Percentiles rank a stretch among this genome's conserved stretches.
Conservation (phyloP, 1,140 invertebrate species). For the Solenopsis invicta region DNA sequence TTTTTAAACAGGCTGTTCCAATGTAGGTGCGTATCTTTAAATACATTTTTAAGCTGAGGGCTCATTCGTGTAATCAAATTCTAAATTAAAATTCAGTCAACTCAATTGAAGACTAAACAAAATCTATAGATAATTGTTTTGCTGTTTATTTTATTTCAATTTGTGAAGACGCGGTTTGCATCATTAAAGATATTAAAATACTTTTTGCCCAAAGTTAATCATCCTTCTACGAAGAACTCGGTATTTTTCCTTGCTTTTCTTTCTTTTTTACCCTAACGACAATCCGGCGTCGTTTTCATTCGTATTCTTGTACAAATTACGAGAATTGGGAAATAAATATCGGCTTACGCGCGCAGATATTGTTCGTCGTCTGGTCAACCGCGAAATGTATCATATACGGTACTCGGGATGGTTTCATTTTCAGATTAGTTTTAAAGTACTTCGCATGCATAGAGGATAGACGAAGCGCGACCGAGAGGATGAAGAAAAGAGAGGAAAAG, state of each 20-base stretch:
- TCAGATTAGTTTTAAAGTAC: constrained; percentile 61
- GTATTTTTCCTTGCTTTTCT: neutral
- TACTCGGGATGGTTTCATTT: constrained; percentile 42
- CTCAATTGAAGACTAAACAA: neutral
- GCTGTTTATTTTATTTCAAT: neutral
- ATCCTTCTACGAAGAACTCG: neutral
- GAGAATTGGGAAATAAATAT: constrained; percentile 47
- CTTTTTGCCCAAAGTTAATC: neutral
- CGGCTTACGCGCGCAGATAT: constrained; percentile 26
- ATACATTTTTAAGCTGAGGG: neutral
- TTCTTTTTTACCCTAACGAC: neutral
- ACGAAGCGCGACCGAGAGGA: neutral
- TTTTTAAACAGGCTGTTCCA: neutral
- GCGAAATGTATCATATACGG: constrained; percentile 31
- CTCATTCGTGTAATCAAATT: neutral
- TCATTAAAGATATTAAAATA: neutral
- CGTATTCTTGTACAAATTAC: constrained; percentile 37
- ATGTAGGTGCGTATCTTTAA: neutral
- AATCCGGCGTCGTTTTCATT: neutral
- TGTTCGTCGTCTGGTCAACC: constrained; percentile 33
- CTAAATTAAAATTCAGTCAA: neutral
- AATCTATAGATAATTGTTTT: neutral
- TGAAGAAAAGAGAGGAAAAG: constrained; percentile 2
- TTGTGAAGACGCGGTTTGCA: neutral
- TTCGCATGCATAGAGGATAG: neutral